Percentiles rank a stretch among this genome's conserved stretches.
Conservation (phyloP, 2,113 vertebrate species). For the Ammodytes marinus region DNA sequence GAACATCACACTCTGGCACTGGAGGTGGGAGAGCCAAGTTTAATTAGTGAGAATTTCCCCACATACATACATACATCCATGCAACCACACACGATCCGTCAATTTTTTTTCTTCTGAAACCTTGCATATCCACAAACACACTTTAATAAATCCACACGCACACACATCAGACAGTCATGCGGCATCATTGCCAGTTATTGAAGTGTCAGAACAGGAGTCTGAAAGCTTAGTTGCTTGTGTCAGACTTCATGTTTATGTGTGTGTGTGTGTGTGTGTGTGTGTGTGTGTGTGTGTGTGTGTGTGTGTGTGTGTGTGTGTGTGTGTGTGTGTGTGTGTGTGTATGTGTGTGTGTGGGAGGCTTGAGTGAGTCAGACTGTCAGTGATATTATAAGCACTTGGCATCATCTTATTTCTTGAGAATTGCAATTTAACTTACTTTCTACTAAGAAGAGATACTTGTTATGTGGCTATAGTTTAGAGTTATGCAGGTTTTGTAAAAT, state of each 20-base stretch:
- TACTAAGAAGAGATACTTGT: conserved; percentile 9
- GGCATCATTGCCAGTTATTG: conserved; percentile 58
- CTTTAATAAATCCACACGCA: conserved; percentile 2
- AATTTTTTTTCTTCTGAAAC: conserved; percentile 25
- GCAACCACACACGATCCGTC: conserved; percentile 35
- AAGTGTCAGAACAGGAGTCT: conserved; percentile 55
- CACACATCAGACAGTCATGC: conserved; percentile 18
- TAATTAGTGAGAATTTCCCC: conserved; percentile 67
- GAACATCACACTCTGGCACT: conserved; percentile 79
- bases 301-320: conserved; percentile 29
- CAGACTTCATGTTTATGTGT: conserved; percentile 28
- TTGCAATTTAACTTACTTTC: conserved; percentile 25
- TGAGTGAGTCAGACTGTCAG: conserved; percentile 49
- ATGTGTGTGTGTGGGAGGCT: not conserved
- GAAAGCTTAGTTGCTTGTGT: conserved; percentile 58
- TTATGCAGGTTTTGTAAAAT: not conserved
- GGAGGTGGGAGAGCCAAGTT: conserved; percentile 67
- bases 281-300: no score
- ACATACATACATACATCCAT: conserved; percentile 45
- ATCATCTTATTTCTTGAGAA: conserved; percentile 36
- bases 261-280: not conserved
- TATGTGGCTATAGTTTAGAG: not conserved
- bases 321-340: conserved; percentile 24
- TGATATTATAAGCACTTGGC: conserved; percentile 48
- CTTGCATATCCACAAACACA: conserved; percentile 24